Conservation (phyloP, 2,113 vertebrate genomes). For the Onychostruthus taczanowskii region DNA sequence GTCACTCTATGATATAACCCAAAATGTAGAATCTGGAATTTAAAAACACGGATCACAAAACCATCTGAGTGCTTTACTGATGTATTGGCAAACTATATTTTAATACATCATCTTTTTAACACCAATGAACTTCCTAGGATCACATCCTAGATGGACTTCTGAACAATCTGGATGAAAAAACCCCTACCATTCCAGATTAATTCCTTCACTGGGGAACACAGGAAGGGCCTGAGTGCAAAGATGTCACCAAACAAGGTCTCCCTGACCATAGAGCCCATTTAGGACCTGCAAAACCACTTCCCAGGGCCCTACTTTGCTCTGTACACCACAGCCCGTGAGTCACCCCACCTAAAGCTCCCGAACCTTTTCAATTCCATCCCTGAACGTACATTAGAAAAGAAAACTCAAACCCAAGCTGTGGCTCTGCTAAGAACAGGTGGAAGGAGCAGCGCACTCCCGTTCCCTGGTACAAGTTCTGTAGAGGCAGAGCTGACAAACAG, state of each 20-base stretch:
- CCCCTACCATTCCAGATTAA: neutral
- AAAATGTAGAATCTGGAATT: neutral
- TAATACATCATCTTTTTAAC: neutral
- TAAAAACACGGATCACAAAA: neutral
- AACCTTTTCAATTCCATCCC: neutral
- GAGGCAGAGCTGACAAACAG: neutral
- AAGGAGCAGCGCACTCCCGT: neutral
- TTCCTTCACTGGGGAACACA: neutral
- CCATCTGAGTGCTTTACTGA: neutral
- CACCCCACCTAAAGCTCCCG: neutral
- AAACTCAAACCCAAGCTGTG: neutral
- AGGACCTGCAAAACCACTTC: conserved; percentile 7
- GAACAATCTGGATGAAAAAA: neutral
- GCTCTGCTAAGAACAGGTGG: neutral
- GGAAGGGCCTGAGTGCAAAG: neutral
- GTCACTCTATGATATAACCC: neutral
- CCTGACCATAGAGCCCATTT: neutral
- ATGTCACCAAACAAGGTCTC: conserved; percentile 1
- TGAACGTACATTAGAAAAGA: neutral
- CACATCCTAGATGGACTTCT: neutral
- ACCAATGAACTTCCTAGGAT: neutral
- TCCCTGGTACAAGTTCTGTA: rapidly evolving
- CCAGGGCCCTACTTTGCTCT: neutral
- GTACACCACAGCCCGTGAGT: neutral
- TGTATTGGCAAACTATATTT: neutral